A percentile compares a stretch with the other conserved stretches of the same genome.
Conservation (phyloP, 2,113 vertebrate species). For the Sterrhoptilus dennistouni region DNA sequence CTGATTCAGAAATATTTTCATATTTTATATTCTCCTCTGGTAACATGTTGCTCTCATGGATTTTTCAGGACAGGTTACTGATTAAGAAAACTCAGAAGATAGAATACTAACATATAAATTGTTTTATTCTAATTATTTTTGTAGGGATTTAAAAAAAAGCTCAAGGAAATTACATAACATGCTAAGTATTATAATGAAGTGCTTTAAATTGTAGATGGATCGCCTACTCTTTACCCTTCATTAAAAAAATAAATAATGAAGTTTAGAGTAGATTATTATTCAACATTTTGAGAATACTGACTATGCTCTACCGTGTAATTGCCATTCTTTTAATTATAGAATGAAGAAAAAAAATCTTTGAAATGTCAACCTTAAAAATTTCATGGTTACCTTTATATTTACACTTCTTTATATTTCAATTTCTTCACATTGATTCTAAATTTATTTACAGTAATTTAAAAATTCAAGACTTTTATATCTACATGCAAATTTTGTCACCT, state of each 20-base stretch:
- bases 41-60: background rate
- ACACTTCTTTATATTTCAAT: background rate
- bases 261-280: background rate
- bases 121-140: background rate
- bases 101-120: background rate
- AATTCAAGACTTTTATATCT: background rate
- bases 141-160: background rate
- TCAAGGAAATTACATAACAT: background rate
- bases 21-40: background rate
- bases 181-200: background rate
- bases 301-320: background rate
- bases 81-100: background rate
- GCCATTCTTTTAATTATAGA: background rate
- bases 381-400: background rate
- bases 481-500: too few relatives aligned
- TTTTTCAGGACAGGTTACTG: background rate
- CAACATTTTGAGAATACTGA: background rate
- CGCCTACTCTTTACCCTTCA: background rate
- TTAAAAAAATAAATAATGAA: background rate
- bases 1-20: background rate
- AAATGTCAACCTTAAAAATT: background rate
- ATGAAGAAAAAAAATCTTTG: background rate
- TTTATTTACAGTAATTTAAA: background rate
- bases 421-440: background rate
- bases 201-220: background rate